Percentiles rank a stretch among this genome's conserved stretches.
phyloP scores from a whole-genome alignment of 2,113 vertebrate genomes.

The Microtus montanus region DNA sequence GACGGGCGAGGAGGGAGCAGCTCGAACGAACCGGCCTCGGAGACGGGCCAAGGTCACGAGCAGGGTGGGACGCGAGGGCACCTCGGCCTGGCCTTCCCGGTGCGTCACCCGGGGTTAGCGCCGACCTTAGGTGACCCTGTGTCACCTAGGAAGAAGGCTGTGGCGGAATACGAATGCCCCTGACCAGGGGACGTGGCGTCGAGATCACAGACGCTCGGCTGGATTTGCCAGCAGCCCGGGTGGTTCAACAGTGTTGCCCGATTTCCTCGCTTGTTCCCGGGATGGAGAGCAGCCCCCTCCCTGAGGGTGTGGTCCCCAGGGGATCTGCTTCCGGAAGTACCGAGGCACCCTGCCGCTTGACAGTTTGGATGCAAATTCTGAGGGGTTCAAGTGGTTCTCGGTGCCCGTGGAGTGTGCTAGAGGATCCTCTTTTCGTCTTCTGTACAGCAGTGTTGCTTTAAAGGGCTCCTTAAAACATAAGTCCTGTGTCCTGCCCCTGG shows the following conservation, averaged over 20 bases:
- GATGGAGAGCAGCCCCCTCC: neutral
- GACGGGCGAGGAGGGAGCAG: neutral
- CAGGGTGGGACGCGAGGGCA: neutral
- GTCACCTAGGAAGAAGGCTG: neutral
- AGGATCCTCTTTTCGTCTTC: too few species aligned
- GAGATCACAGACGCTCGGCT: neutral
- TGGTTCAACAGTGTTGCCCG: neutral
- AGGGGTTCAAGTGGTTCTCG: neutral
- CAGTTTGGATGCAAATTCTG: neutral
- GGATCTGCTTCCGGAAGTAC: neutral
- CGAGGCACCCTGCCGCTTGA: neutral
- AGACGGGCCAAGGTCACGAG: slow-evolving; percentile 64
- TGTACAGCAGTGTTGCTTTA: neutral
- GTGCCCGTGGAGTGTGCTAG: neutral
- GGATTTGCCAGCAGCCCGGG: neutral
- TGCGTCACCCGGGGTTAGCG: neutral
- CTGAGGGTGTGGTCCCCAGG: neutral
- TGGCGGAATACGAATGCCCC: neutral
- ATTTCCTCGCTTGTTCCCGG: neutral
- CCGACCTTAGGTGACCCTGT: neutral
- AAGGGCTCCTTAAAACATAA: neutral
- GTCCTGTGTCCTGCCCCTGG: neutral
- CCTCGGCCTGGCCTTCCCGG: neutral
- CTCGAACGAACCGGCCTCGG: neutral
- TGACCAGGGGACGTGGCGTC: neutral